Evolutionary conservation across 1,140 invertebrate species (phyloP), one percentile per base, ranked within the genome.

Genomic region (Archivesica marissinica): DNA sequence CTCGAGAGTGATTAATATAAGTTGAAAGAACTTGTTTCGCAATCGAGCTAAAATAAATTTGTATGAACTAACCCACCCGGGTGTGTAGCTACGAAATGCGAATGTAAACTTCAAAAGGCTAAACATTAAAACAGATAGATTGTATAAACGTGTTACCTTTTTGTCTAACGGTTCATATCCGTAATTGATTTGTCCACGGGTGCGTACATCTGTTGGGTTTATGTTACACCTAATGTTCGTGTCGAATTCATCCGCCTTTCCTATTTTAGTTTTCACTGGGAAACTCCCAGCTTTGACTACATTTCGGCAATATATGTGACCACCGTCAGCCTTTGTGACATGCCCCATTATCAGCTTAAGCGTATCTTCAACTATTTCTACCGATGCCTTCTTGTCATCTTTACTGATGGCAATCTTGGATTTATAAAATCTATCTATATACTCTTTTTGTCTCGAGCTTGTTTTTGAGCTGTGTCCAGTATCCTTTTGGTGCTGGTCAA

Each of bases 211-310:
- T 7, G 6, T 35, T 13, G 25, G 52, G 0, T 9, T 23, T 33
- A 76, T 33, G 23, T 76, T 61, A 7, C 47, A 30, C 0, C 25
- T 30, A 15, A 76, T 30, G n/a, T 76, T 50, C 0, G 25, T 39
- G 59, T 76, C 74, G 41, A 76, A 76, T 59, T 76, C 52, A 59
- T 76, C 74, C 17, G 74, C 52, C n/a, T 59, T 56, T 25, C 74
- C 74, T 39, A 76, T 76, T 28, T 76, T 76, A 1, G 50, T 56
- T 76, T 76, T 61, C 9, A 28, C 33, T 2, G 74, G 52, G 20
- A n/a, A 59, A 59, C 74, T 76, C 1, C 74, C 74, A 39, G 74
- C 50, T n/a, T 59, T 76, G 2, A 50, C 11, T 15, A 59, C n/a
- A n/a, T 76, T 61, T 25, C 6, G 38, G 11, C 50, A 38, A 59